Evolutionary conservation across 2,113 vertebrate genomes (phyloP), one percentile per base, ranked within the genome.

Genomic region (Catharus bicknelli): DNA sequence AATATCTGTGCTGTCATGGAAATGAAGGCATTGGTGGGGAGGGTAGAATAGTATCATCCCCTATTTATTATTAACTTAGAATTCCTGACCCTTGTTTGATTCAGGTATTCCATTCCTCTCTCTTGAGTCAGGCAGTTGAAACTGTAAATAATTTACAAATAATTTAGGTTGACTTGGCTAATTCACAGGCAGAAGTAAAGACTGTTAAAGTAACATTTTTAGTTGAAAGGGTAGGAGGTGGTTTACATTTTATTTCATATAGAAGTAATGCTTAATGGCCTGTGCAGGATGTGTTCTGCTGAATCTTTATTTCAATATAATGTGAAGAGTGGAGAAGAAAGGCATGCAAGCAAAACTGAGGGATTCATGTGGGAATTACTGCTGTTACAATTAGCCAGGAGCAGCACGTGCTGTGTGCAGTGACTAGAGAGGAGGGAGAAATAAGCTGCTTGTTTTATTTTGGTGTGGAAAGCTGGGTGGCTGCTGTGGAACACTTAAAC

Each of bases 301-400:
- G 58, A n/a, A 69, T 69, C 42, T 90, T 85, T 75, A 69, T 76
- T 79, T 75, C 36, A 68, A 2, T 73, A 8, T 34, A 29, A 36
- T 4, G 17, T 25, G 23, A 83, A 57, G 45, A 22, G 29, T 21
- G 36, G n/a, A 73, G 62, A 43, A 51, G 40, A 93, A 73, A 85
- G 8, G 3, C 16, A 9, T 42, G 12, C 5, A 1, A 59, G 27
- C 10, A 48, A 38, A 53, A 0, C 6, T 9, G 34, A 54, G 53
- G 40, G 40, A 6, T 64, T 51, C 13, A 4, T 3, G 32, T 54
- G 59, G 61, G 64, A 61, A 47, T 89, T 87, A 4, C 43, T 85
- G 8, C 26, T 8, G 10, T 27, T 75, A 53, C 40, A 64, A 48
- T 43, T 42, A 27, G 53, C 7, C 30, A 34, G 40, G 43, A 61